Percentiles rank a stretch among this genome's conserved stretches.
Evolutionary conservation across 2,113 vertebrate genomes (phyloP).

Genomic region (Uria aalge): DNA sequence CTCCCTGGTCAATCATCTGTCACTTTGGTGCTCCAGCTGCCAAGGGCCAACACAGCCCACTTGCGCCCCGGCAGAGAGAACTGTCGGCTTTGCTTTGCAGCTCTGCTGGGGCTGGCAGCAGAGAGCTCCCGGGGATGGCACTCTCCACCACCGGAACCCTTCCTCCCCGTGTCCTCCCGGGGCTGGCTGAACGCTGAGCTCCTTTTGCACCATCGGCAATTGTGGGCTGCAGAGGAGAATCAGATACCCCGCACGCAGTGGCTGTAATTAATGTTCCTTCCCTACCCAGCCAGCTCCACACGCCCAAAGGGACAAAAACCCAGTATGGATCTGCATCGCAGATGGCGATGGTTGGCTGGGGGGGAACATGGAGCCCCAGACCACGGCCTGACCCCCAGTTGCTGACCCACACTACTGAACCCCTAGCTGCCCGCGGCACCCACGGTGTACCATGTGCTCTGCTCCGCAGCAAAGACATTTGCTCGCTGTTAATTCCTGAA

Average conservation of each 20-base stretch:
- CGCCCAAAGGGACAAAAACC: not conserved
- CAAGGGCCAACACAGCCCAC: not conserved
- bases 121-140: not conserved
- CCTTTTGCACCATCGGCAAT: accelerated
- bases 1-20: not conserved
- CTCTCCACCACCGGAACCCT: not conserved
- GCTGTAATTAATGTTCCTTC: not conserved
- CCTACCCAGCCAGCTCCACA: not conserved
- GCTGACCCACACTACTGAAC: not conserved
- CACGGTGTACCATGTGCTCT: accelerated
- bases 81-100: not conserved
- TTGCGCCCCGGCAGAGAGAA: not conserved
- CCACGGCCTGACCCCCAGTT: not conserved
- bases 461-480: not conserved
- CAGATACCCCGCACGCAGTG: accelerated
- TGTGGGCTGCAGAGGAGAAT: not conserved
- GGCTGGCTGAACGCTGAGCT: not conserved
- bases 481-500: not conserved
- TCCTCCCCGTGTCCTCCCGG: not conserved
- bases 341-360: accelerated
- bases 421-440: accelerated
- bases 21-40: not conserved
- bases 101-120: not conserved
- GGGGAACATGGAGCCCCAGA: not conserved
- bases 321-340: accelerated